A percentile compares a stretch with the other conserved stretches of the same genome.
These are phyloP conservation scores for Hydrotaea diabolus DNA, from an alignment of 2,888 invertebrate genomes.

Conservation along the genomic window DNA sequence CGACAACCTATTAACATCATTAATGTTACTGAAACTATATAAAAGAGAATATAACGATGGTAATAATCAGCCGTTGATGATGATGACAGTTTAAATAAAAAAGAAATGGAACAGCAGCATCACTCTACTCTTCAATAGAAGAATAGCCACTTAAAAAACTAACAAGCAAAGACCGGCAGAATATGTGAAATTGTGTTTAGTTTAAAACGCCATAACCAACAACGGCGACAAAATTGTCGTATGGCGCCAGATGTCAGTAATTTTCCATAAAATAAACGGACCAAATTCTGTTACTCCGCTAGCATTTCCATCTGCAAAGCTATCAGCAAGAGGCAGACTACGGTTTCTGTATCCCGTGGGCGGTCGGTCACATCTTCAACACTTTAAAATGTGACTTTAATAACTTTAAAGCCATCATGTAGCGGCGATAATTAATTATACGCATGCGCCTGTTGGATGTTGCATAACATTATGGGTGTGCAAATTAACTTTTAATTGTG, in stretches of 20 bases:
- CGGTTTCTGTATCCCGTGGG: not conserved
- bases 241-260: slow-evolving; percentile 55
- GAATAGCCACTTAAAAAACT: not conserved
- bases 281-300: slow-evolving; percentile 23
- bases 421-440: no score
- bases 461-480: slow-evolving; percentile 15
- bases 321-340: not conserved
- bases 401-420: not conserved
- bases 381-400: not conserved
- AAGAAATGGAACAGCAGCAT: not conserved
- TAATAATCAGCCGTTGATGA: not conserved
- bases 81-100: slow-evolving; percentile 7
- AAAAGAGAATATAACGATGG: not conserved
- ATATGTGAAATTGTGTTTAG: not conserved
- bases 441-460: not conserved
- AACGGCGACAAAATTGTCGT: not conserved
- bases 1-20: not conserved
- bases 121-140: not conserved
- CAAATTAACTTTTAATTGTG: slow-evolving; percentile 38
- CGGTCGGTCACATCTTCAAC: not conserved
- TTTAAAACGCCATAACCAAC: not conserved
- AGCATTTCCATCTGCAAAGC: not conserved
- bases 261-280: slow-evolving; percentile 54
- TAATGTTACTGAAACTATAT: not conserved
- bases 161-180: not conserved